phyloP scores from a whole-genome alignment of 2,888 invertebrate genomes.

The Drosophila stalkeri region DNA sequence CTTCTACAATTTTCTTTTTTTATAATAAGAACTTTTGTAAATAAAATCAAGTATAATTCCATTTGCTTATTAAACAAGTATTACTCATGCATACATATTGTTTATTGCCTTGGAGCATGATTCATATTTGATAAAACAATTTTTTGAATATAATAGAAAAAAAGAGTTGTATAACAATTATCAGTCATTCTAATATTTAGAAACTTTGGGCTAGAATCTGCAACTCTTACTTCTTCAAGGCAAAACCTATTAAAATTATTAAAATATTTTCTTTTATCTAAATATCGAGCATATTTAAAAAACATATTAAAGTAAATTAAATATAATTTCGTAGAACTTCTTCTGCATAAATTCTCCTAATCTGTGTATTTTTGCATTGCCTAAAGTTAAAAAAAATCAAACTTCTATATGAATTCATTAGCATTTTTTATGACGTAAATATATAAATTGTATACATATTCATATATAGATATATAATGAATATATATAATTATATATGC shows the following conservation, averaged over 20 bases:
- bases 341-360: no score
- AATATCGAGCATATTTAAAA: no score
- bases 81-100: neutral
- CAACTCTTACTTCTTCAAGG: no score
- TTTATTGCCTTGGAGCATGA: neutral
- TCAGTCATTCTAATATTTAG: no score
- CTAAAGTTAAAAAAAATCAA: neutral
- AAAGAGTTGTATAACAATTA: no score
- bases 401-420: neutral
- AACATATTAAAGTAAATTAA: no score
- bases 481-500: constrained; percentile 8
- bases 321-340: no score
- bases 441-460: neutral
- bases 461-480: neutral
- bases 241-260: no score
- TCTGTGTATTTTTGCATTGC: neutral
- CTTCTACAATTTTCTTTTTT: neutral
- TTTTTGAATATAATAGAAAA: neutral
- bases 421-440: neutral
- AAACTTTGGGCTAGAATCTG: no score
- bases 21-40: neutral
- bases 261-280: no score
- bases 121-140: neutral
- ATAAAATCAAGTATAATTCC: neutral
- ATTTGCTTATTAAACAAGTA: neutral